A percentile compares a stretch with the other conserved stretches of the same genome.
phyloP scores from a whole-genome alignment of 1,140 invertebrate genomes.

The Calliphora vicina region DNA sequence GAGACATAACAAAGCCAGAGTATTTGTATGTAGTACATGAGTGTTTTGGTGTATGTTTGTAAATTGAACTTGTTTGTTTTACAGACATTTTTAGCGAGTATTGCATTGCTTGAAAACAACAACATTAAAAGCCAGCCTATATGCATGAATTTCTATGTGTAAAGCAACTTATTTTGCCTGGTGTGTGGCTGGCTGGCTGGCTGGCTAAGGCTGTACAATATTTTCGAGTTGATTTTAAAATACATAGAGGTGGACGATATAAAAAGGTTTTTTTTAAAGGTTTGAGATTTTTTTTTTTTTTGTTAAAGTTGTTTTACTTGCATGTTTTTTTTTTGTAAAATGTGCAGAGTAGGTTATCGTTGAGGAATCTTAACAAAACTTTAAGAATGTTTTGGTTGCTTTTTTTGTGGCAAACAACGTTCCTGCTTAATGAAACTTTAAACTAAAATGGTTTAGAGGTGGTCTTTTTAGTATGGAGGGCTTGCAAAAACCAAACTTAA shows the following conservation, averaged over 20 bases:
- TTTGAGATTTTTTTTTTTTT: not conserved
- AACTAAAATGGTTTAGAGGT: not conserved
- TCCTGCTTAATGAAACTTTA: not conserved
- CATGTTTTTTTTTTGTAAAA: too few species aligned
- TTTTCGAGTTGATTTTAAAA: not conserved
- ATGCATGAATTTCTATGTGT: conserved; percentile 24
- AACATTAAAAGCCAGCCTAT: not conserved
- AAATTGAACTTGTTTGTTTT: conserved; percentile 33
- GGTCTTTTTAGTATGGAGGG: not conserved
- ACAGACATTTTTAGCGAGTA: conserved; percentile 17
- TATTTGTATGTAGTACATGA: not conserved
- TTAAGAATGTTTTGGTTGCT: not conserved
- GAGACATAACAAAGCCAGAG: too few species aligned
- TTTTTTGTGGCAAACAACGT: not conserved
- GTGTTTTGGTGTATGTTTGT: not conserved
- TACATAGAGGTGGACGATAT: not conserved
- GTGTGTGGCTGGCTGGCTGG: conserved; percentile 16
- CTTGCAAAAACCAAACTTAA: not conserved
- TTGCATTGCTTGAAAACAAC: not conserved
- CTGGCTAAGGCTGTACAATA: not conserved
- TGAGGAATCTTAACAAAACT: not conserved
- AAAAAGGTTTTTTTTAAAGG: not conserved
- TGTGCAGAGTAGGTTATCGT: not conserved
- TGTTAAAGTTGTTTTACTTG: not conserved
- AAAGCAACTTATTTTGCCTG: conserved; percentile 33